Conservation (phyloP, 2,888 invertebrate genomes). For the Zygothrica quintamaculata region DNA sequence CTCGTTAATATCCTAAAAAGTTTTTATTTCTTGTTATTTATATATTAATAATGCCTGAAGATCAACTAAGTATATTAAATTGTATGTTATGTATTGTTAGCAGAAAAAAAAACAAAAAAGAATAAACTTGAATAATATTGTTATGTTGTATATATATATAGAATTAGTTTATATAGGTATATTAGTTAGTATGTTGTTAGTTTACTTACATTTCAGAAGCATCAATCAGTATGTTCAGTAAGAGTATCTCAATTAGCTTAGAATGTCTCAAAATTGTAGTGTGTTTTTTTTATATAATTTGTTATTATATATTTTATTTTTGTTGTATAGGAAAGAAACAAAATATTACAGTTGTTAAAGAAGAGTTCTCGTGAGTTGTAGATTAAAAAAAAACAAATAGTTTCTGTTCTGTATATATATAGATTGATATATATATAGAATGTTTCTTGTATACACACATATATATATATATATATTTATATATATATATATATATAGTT, state of each 20-base stretch:
- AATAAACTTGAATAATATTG: constrained; percentile 33
- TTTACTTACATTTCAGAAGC: constrained; percentile 79
- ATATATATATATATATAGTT: too few species aligned
- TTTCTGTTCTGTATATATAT: constrained; percentile 30
- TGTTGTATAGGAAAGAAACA: constrained; percentile 71
- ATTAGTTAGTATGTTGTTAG: constrained; percentile 38
- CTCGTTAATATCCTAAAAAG: constrained; percentile 32
- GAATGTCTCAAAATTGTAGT: constrained; percentile 73
- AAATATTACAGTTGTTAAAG: constrained; percentile 72
- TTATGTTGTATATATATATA: constrained; percentile 29
- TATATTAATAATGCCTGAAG: constrained; percentile 23
- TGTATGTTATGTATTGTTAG: neutral
- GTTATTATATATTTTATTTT: constrained; percentile 27
- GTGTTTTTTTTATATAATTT: constrained; percentile 24
- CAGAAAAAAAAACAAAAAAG: too few species aligned
- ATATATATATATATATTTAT: too few species aligned
- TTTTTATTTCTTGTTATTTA: too few species aligned
- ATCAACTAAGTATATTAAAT: constrained; percentile 1
- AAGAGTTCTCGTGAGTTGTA: constrained; percentile 52
- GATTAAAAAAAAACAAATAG: constrained; percentile 45
- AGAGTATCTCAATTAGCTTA: constrained; percentile 71
- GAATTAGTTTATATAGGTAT: constrained; percentile 32
- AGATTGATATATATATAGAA: too few species aligned
- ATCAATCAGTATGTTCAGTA: constrained; percentile 73
- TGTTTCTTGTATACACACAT: too few species aligned